phyloP scores from a whole-genome alignment of 2,797 vertebrate genomes.

The Heterohyrax brucei region DNA sequence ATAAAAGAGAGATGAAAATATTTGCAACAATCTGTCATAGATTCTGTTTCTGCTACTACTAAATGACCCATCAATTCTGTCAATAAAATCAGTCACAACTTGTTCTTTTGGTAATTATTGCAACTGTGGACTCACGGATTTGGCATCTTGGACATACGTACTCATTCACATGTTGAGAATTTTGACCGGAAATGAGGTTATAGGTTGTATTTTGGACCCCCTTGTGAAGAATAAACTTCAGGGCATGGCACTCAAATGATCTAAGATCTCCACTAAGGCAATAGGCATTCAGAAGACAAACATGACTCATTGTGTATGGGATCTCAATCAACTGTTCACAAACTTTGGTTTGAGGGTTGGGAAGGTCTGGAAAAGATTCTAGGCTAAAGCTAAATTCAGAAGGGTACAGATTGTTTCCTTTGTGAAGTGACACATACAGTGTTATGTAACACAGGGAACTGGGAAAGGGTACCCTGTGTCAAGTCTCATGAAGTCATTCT shows the following conservation, averaged over 20 bases:
- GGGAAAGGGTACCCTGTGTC: slow-evolving; percentile 10
- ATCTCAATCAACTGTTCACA: slow-evolving; percentile 72
- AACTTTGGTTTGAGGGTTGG: slow-evolving; percentile 78
- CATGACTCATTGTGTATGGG: slow-evolving; percentile 79
- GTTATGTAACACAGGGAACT: slow-evolving; percentile 78
- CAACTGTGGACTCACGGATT: slow-evolving; percentile 1
- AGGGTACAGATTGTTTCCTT: slow-evolving; percentile 82
- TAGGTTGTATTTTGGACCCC: neutral
- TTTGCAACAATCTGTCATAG: slow-evolving; percentile 9
- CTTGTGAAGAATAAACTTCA: slow-evolving; percentile 4
- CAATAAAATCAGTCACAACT: slow-evolving; percentile 53
- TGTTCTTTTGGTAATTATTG: neutral
- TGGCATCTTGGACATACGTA: neutral
- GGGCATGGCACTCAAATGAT: slow-evolving; percentile 60
- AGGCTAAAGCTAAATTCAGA: slow-evolving; percentile 59
- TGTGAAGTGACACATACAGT: slow-evolving; percentile 77
- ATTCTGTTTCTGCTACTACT: slow-evolving; percentile 59
- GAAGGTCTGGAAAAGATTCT: slow-evolving; percentile 81
- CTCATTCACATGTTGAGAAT: neutral
- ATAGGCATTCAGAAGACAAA: slow-evolving; percentile 74
- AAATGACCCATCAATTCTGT: neutral
- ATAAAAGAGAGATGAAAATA: slow-evolving; percentile 56
- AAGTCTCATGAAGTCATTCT: neutral
- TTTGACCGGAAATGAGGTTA: slow-evolving; percentile 31
- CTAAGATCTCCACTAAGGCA: slow-evolving; percentile 74